These are phyloP conservation scores for Thymelicus lineola DNA, from an alignment of 2,888 invertebrate species.

Conservation along the genomic window DNA sequence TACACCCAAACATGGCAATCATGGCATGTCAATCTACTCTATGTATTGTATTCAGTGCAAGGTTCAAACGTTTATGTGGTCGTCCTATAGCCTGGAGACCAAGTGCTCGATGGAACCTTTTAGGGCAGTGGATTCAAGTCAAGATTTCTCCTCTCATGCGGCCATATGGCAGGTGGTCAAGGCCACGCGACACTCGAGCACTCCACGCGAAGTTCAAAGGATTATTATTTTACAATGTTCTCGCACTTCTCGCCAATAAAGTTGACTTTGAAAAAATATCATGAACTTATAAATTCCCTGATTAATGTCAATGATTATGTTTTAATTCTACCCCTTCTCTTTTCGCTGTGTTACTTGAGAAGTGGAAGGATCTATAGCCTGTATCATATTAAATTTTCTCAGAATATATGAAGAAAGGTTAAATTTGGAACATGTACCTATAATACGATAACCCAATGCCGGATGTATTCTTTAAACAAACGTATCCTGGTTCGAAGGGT, in stretches of 20 bases:
- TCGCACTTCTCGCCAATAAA: constrained; percentile 39
- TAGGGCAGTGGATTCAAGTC: constrained; percentile 29
- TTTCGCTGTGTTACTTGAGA: not conserved
- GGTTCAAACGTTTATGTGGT: constrained; percentile 16
- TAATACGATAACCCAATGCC: no score
- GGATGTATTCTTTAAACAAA: no score
- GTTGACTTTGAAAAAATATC: constrained; percentile 16
- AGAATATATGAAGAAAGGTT: no score
- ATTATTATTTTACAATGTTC: constrained; percentile 51
- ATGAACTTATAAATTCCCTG: no score
- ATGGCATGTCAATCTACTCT: not conserved
- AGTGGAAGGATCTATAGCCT: no score
- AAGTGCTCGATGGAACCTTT: constrained; percentile 24
- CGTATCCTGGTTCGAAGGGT: no score
- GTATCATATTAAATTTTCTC: no score
- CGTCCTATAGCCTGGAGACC: constrained; percentile 23
- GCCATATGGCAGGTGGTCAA: constrained; percentile 50
- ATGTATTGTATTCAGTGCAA: constrained; percentile 25
- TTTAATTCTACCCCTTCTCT: no score
- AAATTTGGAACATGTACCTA: no score
- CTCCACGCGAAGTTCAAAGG: constrained; percentile 56
- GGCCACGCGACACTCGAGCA: constrained; percentile 41
- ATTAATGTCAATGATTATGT: no score
- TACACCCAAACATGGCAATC: constrained; percentile 14
- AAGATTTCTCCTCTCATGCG: constrained; percentile 39